Percentiles rank a stretch among this genome's conserved stretches.
These are phyloP conservation scores for Spea hammondii DNA, from an alignment of 2,797 vertebrate genomes.

Conservation along the genomic window DNA sequence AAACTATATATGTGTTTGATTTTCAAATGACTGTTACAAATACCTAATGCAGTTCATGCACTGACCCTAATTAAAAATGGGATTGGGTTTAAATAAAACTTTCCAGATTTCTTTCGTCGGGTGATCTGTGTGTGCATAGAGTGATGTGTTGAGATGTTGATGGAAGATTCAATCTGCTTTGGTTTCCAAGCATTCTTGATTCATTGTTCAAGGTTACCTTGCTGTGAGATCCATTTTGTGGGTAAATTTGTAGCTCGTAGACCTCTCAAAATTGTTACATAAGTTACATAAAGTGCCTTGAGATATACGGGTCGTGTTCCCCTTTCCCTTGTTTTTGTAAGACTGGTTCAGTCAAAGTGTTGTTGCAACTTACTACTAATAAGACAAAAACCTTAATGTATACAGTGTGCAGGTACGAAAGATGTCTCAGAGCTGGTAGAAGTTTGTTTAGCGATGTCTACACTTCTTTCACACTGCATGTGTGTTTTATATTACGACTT, in stretches of 20 bases:
- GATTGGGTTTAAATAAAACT: conserved; percentile 17
- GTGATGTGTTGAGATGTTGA: not conserved
- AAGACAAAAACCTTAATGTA: too few relatives aligned
- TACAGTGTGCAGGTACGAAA: not conserved
- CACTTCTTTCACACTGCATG: conserved; percentile 1
- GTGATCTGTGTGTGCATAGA: not conserved
- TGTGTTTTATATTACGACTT: conserved; percentile 19
- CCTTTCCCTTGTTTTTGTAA: too few relatives aligned
- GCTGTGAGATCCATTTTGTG: conserved; percentile 12
- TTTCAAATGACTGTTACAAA: not conserved
- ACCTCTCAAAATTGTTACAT: not conserved
- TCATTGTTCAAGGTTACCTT: conserved; percentile 45
- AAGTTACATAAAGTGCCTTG: too few relatives aligned
- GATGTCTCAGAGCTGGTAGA: conserved; percentile 48
- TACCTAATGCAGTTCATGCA: not conserved
- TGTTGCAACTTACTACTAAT: too few relatives aligned
- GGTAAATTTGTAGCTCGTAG: not conserved
- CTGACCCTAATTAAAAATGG: not conserved
- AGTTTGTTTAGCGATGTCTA: conserved; percentile 46
- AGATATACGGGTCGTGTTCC: too few relatives aligned
- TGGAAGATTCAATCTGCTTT: conserved; percentile 10
- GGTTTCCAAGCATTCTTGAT: not conserved
- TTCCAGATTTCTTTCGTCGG: conserved; percentile 1
- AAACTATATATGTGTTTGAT: conserved; percentile 33
- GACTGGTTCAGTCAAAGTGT: too few relatives aligned